Conservation (phyloP, 2,888 invertebrate genomes). For the Acronicta aceris region DNA sequence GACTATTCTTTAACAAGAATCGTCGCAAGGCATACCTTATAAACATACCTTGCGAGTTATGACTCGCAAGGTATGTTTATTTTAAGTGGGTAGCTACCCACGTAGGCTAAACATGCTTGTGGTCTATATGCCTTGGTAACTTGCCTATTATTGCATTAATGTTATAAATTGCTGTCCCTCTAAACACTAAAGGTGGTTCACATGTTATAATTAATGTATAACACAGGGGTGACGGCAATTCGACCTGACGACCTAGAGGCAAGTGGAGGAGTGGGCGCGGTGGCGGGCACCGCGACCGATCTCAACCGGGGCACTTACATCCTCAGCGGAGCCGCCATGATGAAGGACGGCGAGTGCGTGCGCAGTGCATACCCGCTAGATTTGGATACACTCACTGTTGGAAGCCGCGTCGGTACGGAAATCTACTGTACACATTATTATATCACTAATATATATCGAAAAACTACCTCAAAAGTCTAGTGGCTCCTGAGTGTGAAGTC, state of each 20-base stretch:
- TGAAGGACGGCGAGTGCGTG: constrained; percentile 96
- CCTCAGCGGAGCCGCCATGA: constrained; percentile 96
- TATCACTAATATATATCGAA: no score
- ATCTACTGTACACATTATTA: neutral
- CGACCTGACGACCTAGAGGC: constrained; percentile 95
- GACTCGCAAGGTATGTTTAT: no score
- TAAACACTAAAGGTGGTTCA: neutral
- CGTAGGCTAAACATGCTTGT: no score
- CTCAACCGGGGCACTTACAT: constrained; percentile 97
- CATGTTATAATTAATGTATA: neutral
- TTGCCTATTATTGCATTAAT: neutral
- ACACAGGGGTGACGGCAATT: constrained; percentile 95
- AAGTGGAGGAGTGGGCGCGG: constrained; percentile 71
- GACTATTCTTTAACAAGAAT: no score
- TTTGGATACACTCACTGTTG: constrained; percentile 94
- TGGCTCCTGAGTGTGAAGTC: no score
- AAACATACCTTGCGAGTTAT: no score
- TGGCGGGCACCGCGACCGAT: constrained; percentile 96
- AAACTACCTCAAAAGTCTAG: no score
- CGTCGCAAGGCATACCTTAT: no score
- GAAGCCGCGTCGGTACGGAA: constrained; percentile 92
- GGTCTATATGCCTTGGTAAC: no score
- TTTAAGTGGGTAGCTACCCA: no score
- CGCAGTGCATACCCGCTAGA: constrained; percentile 96
- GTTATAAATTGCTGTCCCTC: neutral